Base-by-base conservation (phyloP, 2,113 vertebrate genomes). In the Chloropsis hardwickii region DNA sequence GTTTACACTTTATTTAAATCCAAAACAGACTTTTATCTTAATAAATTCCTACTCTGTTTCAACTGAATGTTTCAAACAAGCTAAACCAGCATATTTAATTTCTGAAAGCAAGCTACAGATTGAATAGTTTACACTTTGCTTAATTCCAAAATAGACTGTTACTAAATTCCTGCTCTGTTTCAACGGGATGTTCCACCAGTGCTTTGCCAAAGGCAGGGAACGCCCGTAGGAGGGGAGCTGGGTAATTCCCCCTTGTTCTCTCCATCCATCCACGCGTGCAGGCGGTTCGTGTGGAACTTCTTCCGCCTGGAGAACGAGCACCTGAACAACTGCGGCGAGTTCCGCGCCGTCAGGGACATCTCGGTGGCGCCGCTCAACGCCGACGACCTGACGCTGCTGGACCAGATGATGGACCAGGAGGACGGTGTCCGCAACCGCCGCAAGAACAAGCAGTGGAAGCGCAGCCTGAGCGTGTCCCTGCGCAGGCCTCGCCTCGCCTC, bases 371-470 rank as follows among this genome's bases (percentile, higher is more conserved):
- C 99, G 2, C 98, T 99, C 85, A 99, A 99, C 9, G 99, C 99
- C 0, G 99, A 99, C 25, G 99, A 99, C 97, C 99, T 99, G 98
- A 99, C 99, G 0, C 98, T 99, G 57, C 98, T 99, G 94, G 99
- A 99, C 95, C 99, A 99, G 98, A 99, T 99, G 99, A 99, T 99
- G 99, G 99, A 99, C 98, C 99, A 99, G 98, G 99, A 99, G 3
- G 99, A 99, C 2, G 99, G 99, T 2, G 99, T 99, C 13, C 98
- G 98, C 28, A 99, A 99, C 97, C 98, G 99, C 74, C 99, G 98
- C 51, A 99, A 99, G 96, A 99, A 98, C 95, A 99, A 98, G 95
- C 96, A 97, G 44, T 99, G 99, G 99, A 99, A 99, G 94, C 98
- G 98, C 82, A 99, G 98, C 96, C 98, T 99, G 97, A 99, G 99